Conservation (phyloP, 2,888 invertebrate species). For the Orthonychiurus folsomi region DNA sequence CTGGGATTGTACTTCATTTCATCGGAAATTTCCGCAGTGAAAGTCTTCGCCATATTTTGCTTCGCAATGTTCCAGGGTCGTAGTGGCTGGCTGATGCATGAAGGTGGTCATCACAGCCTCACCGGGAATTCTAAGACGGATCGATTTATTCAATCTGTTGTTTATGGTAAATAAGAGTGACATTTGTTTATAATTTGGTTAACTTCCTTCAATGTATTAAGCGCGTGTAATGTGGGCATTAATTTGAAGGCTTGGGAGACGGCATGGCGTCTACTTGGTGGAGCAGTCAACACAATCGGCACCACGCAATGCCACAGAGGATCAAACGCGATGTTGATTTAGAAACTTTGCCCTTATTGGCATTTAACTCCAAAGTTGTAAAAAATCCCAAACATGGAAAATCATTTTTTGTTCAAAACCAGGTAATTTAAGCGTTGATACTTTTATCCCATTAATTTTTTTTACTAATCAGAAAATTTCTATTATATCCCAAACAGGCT, state of each 20-base stretch:
- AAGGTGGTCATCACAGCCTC: slow-evolving; percentile 37
- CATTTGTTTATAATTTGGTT: not conserved
- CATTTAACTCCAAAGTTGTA: slow-evolving; percentile 35
- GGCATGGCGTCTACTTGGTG: slow-evolving; percentile 35
- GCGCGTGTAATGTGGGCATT: too few species aligned
- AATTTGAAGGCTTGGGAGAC: slow-evolving; percentile 29
- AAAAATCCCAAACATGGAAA: slow-evolving; percentile 32
- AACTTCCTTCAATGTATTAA: too few species aligned
- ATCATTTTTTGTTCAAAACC: slow-evolving; percentile 35
- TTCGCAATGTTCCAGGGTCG: slow-evolving; percentile 36
- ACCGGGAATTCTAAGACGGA: slow-evolving; percentile 36
- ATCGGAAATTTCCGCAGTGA: slow-evolving; percentile 14
- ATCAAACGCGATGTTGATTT: slow-evolving; percentile 37
- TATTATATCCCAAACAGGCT: too few species aligned
- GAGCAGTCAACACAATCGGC: slow-evolving; percentile 34
- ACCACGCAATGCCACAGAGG: slow-evolving; percentile 40
- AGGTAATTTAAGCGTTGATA: slow-evolving; percentile 17
- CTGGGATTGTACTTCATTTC: slow-evolving; percentile 33
- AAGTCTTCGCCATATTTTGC: slow-evolving; percentile 29
- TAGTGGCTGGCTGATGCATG: slow-evolving; percentile 35
- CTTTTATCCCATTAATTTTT: not conserved
- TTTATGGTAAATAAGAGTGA: slow-evolving; percentile 27
- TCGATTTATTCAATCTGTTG: slow-evolving; percentile 31
- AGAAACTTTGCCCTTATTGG: slow-evolving; percentile 36
- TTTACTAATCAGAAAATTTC: not conserved